phyloP scores from a whole-genome alignment of 2,797 vertebrate genomes.

The Sitta carolinensis region DNA sequence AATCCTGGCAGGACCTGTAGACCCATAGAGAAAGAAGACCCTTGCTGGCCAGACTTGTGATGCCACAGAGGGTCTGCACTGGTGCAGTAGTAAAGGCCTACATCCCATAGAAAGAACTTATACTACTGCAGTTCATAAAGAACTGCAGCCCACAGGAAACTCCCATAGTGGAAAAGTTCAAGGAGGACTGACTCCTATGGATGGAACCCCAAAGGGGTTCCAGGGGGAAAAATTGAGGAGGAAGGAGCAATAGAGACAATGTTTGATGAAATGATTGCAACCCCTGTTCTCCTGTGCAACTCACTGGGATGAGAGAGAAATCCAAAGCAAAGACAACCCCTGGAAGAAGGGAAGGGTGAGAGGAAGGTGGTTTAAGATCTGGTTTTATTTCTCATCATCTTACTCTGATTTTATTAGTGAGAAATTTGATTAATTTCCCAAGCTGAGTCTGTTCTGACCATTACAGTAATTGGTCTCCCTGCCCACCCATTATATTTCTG shows the following conservation, averaged over 20 bases:
- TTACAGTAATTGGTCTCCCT: background rate
- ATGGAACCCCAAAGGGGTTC: background rate
- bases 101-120: rapidly evolving
- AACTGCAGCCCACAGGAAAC: background rate
- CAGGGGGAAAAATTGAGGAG: background rate
- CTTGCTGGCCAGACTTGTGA: background rate
- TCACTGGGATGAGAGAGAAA: background rate
- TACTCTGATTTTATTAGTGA: background rate
- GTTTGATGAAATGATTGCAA: background rate
- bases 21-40: background rate
- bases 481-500: background rate
- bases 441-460: background rate
- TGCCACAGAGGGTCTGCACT: background rate
- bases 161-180: background rate
- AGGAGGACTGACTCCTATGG: background rate
- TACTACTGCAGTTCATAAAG: background rate
- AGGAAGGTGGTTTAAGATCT: background rate
- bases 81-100: background rate
- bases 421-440: background rate
- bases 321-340: background rate
- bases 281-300: background rate
- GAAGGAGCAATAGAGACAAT: background rate
- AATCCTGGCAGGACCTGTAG: background rate
- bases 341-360: background rate
- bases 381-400: background rate